These are phyloP conservation scores for Toxonevra muliebris DNA, from an alignment of 2,888 invertebrate species.

Conservation along the genomic window DNA sequence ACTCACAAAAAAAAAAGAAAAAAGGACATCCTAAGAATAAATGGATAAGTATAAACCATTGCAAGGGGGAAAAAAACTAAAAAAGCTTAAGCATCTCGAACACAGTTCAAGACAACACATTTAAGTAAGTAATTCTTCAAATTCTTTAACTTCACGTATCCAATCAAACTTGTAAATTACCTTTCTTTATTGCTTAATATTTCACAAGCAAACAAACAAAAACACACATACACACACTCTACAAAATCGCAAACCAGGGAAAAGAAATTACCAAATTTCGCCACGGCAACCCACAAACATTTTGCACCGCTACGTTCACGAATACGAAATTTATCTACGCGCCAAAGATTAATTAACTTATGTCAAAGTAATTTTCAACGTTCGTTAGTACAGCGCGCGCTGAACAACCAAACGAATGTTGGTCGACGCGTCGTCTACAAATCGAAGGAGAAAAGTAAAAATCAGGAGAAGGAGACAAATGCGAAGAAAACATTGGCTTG, in stretches of 20 bases:
- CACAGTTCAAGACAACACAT: no score
- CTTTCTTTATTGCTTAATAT: constrained; percentile 58
- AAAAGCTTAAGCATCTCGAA: no score
- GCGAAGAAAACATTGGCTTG: no score
- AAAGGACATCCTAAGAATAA: no score
- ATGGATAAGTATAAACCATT: no score
- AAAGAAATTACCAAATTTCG: constrained; percentile 19
- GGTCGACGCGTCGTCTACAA: background rate
- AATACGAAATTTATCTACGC: constrained; percentile 48
- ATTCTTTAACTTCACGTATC: no score
- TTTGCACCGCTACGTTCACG: constrained; percentile 4
- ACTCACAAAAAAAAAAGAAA: no score
- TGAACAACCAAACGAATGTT: constrained; percentile 4
- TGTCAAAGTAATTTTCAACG: constrained; percentile 63
- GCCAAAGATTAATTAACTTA: constrained; percentile 65
- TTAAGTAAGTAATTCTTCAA: no score
- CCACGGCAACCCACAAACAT: background rate
- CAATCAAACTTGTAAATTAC: constrained; percentile 58
- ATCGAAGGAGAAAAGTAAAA: background rate
- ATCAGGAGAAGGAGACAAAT: background rate
- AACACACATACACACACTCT: background rate
- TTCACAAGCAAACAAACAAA: constrained; percentile 41
- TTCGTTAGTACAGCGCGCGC: constrained; percentile 50
- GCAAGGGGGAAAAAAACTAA: no score
- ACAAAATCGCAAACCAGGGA: background rate